Base-by-base conservation (phyloP, 2,797 vertebrate genomes). In the Microctenopoma lineatum region DNA sequence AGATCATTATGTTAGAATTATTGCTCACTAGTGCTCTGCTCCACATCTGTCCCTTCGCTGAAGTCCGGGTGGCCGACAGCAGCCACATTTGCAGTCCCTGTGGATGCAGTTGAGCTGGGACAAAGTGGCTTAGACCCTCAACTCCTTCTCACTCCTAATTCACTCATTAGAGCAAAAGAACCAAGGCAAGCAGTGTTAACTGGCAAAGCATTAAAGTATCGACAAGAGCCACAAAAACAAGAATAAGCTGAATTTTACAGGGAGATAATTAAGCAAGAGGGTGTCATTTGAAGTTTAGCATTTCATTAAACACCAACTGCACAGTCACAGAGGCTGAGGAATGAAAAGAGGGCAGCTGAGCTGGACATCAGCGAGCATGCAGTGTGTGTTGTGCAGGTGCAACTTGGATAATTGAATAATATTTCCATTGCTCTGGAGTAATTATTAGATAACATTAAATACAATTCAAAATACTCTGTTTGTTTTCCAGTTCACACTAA, bases 1-100 rank as follows among this genome's bases (percentile, higher is more conserved):
- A 85, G 79, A 81, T 86, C 86, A 87, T 89, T 88, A 86, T 82
- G 73, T 81, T 75, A 67, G 79, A 85, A 80, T 84, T 86, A 92
- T 83, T 83, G 84, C 76, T 86, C 60, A 63, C 74, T 54, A 57
- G 58, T 32, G 62, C 50, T 77, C 75, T 59, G 78, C 82, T 84
- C 56, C 72, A 64, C 81, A 85, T 77, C 70, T 81, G 84, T 87
- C 82, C 74, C 62, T 62, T 46, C 16, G 39, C 69, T 75, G 41
- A 54, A 73, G 44, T 79, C 71, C 27, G 38, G 65, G 70, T 86
- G 67, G 73, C 73, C 42, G 15, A 72, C 70, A 62, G 41, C 61
- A 73, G 75, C 46, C 13, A 5, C 34, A 66, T 77, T 63, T 54
- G 60, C 48, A 4, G 57, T 80, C 80, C 76, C 74, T 16, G 61